Evolutionary conservation across 2,888 invertebrate genomes (phyloP), one percentile per base, ranked within the genome.

Genomic region (Pseudococcus longispinus): DNA sequence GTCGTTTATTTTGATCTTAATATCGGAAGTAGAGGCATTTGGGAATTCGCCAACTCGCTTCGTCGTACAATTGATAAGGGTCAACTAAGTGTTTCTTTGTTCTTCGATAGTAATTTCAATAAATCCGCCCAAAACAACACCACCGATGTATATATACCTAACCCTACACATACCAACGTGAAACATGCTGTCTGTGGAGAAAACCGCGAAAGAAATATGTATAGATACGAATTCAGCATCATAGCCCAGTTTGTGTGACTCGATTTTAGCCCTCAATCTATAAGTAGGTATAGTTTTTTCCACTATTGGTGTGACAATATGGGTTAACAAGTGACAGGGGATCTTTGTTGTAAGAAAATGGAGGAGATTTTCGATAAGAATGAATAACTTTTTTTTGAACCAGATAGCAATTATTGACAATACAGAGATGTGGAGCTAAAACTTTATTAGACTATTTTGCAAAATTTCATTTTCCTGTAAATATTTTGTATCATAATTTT

Each of bases 51-150:
- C 70, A 70, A 70, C 70, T 29, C 13, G 70, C 70, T 70, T 29
- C 70, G 70, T 29, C 70, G 70, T 70, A 70, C 70, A 70, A 70
- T 26, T 70, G 70, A 70, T 70, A 70, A 70, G 70, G 70, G 70
- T 70, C 70, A 70, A 70, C 70, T 70, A 70, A 70, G 70, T 70
- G 70, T 70, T 70, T 70, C 70, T 70, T 70, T 70, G 70, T 70
- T 70, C 70, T 70, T 70, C 29, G 60, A 60, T 23, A 60, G 70
- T 70, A 70, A 70, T 70, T 70, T 70, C 70, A 70, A 70, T 70
- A 70, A 70, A 70, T 70, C 29, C 70, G 29, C 26, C 26, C 29
- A 9, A 29, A 70, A 29, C 26, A 70, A 70, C 65, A 26, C 60
- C 20, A 60, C n/a, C 65, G 55, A 55, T 13, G 9, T 55, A 6